Base-by-base conservation (phyloP, 2,797 vertebrate genomes). In the Coluber constrictor region DNA sequence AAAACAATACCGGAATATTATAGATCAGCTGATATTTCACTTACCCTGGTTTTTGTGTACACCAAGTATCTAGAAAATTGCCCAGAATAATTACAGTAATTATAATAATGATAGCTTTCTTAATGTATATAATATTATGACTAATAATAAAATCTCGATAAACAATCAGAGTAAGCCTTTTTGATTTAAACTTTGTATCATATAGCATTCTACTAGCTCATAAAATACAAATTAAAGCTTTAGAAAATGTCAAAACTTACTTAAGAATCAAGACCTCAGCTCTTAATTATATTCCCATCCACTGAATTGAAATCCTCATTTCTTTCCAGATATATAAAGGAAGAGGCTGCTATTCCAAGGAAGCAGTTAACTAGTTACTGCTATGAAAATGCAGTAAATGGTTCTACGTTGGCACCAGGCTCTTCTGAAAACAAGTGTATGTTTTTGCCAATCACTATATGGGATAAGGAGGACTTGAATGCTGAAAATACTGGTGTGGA, bases 161-260 rank as follows among this genome's bases (percentile, higher is more conserved):
- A 5, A 9, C 61, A 90, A 8, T 9, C 66, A 51, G 20, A 79
- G 29, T 87, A 70, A 56, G 5, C 11, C 54, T 4, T 61, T 91
- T 83, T 51, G 43, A 60, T 32, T 29, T 0, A 90, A 32, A 74
- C 18, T 23, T 54, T 43, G 13, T 10, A 91, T 0, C 91, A 6
- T 93, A 83, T 92, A 90, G 61, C 55, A 88, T 94, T 89, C 55
- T 60, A 47, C 0, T 91, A 32, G 9, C 54, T 93, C 61, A 94
- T 54, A 94, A 74, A 94, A 93, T 47, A 92, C 51, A 55, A n/a
- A 37, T 83, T 93, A 66, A 89, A 66, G 90, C 94, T 27, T 89
- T 89, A 60, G 94, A 95, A 95, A 96, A 96, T 83, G 79, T 54
- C 93, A 93, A 89, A 90, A 96, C 96, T 96, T 97, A 96, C 96